These are phyloP conservation scores for Dolichopus griseipennis DNA, from an alignment of 2,888 invertebrate species.

Conservation along the genomic window DNA sequence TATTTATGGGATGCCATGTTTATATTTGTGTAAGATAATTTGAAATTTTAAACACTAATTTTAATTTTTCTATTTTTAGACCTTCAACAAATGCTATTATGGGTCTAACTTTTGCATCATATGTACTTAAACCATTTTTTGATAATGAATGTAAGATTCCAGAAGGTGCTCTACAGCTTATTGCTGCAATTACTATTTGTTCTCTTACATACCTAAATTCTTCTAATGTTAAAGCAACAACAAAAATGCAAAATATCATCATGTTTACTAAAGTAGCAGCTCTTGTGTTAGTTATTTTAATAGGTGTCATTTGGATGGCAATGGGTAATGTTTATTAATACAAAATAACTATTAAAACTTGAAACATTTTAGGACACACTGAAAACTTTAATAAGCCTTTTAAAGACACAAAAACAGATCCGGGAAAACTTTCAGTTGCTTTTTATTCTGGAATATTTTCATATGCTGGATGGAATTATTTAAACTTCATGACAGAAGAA, in stretches of 20 bases:
- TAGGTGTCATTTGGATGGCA: slow-evolving; percentile 66
- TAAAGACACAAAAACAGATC: slow-evolving; percentile 63
- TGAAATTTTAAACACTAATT: neutral
- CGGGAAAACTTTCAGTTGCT: slow-evolving; percentile 77
- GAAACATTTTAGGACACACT: slow-evolving; percentile 50
- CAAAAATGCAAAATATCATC: slow-evolving; percentile 81
- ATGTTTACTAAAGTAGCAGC: slow-evolving; percentile 88
- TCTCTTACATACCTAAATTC: slow-evolving; percentile 84
- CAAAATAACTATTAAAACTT: neutral
- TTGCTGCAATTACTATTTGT: slow-evolving; percentile 77
- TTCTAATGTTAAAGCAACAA: slow-evolving; percentile 76
- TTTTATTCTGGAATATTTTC: slow-evolving; percentile 90
- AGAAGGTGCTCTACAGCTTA: slow-evolving; percentile 57
- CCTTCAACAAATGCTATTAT: slow-evolving; percentile 96
- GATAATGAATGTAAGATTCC: slow-evolving; percentile 61
- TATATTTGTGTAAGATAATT: slow-evolving; percentile 77
- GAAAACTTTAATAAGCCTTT: slow-evolving; percentile 71
- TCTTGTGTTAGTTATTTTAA: slow-evolving; percentile 69
- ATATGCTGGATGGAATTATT: slow-evolving; percentile 87
- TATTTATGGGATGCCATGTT: slow-evolving; percentile 96
- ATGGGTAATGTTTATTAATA: slow-evolving; percentile 46
- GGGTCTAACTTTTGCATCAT: slow-evolving; percentile 88
- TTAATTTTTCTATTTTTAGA: slow-evolving; percentile 45
- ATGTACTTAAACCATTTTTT: slow-evolving; percentile 82
- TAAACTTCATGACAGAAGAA: slow-evolving; percentile 92